These are phyloP conservation scores for Nicator chloris DNA, from an alignment of 2,113 vertebrate genomes.

Conservation along the genomic window DNA sequence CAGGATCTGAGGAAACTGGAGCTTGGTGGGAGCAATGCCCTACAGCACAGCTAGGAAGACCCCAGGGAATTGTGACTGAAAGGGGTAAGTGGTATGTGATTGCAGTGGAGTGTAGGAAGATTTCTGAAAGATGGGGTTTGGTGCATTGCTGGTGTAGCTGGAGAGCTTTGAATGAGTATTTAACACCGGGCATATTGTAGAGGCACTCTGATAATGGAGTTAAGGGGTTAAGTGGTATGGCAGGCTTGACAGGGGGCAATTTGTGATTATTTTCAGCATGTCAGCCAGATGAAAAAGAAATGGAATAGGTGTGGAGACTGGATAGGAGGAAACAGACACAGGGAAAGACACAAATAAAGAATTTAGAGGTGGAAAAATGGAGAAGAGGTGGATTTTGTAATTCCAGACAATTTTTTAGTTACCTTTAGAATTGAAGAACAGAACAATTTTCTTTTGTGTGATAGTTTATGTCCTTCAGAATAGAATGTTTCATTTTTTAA, in stretches of 20 bases:
- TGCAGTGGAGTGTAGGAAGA: background rate
- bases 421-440: background rate
- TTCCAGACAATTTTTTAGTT: background rate
- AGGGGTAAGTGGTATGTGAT: background rate
- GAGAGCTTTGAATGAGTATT: background rate
- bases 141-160: background rate
- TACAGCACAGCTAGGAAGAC: rapidly evolving
- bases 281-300: background rate
- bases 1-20: background rate
- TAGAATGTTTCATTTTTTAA: background rate
- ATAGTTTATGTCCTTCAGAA: background rate
- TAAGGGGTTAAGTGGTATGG: background rate
- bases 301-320: background rate
- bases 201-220: background rate
- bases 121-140: background rate
- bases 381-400: background rate
- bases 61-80: background rate
- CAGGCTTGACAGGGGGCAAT: background rate
- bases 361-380: background rate
- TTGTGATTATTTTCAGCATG: background rate
- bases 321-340: background rate
- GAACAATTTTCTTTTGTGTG: too few relatives aligned
- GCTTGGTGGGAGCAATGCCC: background rate
- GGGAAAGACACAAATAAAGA: background rate
- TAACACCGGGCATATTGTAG: background rate